Percentiles rank a stretch among this genome's conserved stretches.
These are phyloP conservation scores for Tupaia chinensis DNA, from an alignment of 2,113 vertebrate genomes.

Conservation along the genomic window DNA sequence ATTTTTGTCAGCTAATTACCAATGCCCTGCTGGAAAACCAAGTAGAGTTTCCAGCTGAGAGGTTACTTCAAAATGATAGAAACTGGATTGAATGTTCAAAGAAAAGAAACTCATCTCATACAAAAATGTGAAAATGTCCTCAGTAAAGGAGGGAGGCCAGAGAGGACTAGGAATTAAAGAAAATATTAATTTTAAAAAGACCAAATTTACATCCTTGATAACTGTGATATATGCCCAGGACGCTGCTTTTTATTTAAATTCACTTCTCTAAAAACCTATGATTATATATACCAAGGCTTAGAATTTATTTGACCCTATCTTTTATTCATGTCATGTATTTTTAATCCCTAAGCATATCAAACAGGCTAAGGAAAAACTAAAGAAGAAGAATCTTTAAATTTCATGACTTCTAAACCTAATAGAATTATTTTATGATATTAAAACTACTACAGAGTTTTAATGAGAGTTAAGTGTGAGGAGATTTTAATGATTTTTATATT, in stretches of 20 bases:
- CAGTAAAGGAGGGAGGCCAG: constrained; percentile 39
- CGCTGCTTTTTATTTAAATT: constrained; percentile 49
- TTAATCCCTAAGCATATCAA: constrained; percentile 58
- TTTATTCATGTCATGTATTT: constrained; percentile 66
- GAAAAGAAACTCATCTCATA: constrained; percentile 4
- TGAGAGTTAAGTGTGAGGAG: neutral
- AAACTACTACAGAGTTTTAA: constrained; percentile 47
- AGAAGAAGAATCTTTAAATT: constrained; percentile 22
- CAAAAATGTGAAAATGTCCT: constrained; percentile 37
- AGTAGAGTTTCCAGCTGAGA: constrained; percentile 5
- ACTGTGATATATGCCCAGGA: neutral
- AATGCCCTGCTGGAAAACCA: constrained; percentile 23
- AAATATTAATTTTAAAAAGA: neutral
- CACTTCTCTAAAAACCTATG: constrained; percentile 37
- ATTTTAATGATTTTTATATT: constrained; percentile 40
- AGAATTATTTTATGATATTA: constrained; percentile 37
- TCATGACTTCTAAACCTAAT: constrained; percentile 49
- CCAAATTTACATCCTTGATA: neutral
- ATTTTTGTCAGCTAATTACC: constrained; percentile 43
- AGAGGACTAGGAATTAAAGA: constrained; percentile 35
- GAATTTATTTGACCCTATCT: constrained; percentile 64
- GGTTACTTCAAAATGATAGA: neutral
- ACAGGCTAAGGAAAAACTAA: neutral
- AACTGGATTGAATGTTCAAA: constrained; percentile 42
- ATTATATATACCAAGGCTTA: neutral